phyloP scores from a whole-genome alignment of 2,113 vertebrate genomes.

The Plecturocebus donacophilus region DNA sequence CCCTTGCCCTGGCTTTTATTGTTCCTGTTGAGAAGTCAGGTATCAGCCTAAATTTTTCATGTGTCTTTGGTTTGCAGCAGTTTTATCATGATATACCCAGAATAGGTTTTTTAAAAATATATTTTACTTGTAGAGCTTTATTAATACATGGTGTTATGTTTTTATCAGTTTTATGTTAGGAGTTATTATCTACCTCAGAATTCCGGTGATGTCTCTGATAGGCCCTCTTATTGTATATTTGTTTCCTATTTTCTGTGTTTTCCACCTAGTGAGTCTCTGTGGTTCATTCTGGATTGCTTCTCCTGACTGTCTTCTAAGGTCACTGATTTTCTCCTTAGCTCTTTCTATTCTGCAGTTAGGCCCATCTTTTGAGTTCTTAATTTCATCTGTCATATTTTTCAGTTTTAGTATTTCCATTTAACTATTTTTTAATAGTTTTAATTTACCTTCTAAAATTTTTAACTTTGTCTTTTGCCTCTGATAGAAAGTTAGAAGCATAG shows the following conservation, averaged over 20 bases:
- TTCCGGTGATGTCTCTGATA: neutral
- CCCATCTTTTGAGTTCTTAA: neutral
- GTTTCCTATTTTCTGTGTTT: neutral
- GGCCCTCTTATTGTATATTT: neutral
- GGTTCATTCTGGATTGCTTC: conserved; percentile 12
- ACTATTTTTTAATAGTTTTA: neutral
- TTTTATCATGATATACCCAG: neutral
- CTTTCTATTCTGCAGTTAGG: neutral
- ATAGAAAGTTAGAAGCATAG: neutral
- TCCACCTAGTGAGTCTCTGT: neutral
- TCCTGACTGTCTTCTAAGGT: neutral
- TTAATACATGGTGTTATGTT: neutral
- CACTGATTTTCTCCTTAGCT: conserved; percentile 6
- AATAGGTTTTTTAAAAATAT: neutral
- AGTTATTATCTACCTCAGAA: neutral
- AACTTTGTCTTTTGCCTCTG: neutral
- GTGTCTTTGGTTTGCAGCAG: neutral
- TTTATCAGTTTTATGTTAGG: neutral
- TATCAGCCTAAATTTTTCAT: neutral
- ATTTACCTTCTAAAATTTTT: neutral
- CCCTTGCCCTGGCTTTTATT: neutral
- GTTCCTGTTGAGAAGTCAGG: neutral
- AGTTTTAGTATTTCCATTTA: neutral
- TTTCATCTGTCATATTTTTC: neutral
- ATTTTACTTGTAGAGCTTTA: neutral